Conservation (phyloP, 1,140 invertebrate species). For the Drosophila punjabiensis region DNA sequence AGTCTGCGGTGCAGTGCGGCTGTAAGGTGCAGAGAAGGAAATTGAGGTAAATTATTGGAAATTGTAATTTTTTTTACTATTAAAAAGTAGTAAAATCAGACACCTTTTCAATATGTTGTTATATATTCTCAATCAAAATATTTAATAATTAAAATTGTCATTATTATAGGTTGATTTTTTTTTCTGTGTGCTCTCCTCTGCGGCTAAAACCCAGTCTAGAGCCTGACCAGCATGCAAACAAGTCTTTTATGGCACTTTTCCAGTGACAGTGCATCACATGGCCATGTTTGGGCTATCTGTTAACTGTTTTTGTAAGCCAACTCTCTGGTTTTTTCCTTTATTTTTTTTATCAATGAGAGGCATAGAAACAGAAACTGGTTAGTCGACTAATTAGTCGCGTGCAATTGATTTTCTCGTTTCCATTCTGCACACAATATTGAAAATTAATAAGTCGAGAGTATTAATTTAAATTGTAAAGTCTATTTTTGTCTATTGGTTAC, state of each 20-base stretch:
- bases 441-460: constrained; percentile 8
- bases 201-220: constrained; percentile 7
- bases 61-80: not conserved
- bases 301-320: constrained; percentile 77
- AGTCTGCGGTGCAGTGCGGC: constrained; percentile 29
- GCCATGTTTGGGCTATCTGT: constrained; percentile 79
- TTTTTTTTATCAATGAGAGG: constrained; percentile 65
- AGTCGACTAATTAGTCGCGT: constrained; percentile 58
- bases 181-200: constrained; percentile 6
- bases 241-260: constrained; percentile 80
- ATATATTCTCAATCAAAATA: not conserved
- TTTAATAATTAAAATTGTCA: not conserved
- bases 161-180: not conserved
- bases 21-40: not conserved
- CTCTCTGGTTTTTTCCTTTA: constrained; percentile 20
- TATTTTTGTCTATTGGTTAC: constrained; percentile 10
- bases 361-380: constrained; percentile 54
- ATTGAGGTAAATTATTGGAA: not conserved
- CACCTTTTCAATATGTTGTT: not conserved
- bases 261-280: constrained; percentile 82
- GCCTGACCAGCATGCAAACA: constrained; percentile 71
- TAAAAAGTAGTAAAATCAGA: not conserved
- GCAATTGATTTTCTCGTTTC: constrained; percentile 46
- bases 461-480: constrained; percentile 7
- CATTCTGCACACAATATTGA: constrained; percentile 12